phyloP scores from a whole-genome alignment of 2,888 invertebrate species.

The Yponomeuta cagnagella region DNA sequence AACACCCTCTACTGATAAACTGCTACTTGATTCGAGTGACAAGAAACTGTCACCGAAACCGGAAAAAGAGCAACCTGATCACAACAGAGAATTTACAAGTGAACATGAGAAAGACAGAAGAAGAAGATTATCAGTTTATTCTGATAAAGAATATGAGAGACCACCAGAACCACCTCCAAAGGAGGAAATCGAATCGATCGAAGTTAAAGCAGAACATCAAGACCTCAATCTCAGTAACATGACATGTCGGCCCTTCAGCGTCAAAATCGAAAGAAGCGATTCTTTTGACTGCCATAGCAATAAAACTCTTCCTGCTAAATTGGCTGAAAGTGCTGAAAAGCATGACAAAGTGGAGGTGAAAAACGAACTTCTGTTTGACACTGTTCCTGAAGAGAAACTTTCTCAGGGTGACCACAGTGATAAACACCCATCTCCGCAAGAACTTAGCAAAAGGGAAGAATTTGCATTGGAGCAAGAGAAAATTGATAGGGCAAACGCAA shows the following conservation, averaged over 20 bases:
- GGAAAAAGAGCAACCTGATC: slow-evolving; percentile 34
- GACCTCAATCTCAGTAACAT: slow-evolving; percentile 1
- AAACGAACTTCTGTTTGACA: not conserved
- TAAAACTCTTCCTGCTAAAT: not conserved
- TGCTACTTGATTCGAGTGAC: slow-evolving; percentile 32
- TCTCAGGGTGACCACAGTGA: not conserved
- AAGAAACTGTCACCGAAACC: slow-evolving; percentile 31
- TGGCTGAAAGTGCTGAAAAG: not conserved
- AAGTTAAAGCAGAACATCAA: slow-evolving; percentile 37
- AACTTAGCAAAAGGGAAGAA: slow-evolving; percentile 24
- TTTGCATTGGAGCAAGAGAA: slow-evolving; percentile 29
- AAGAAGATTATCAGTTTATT: slow-evolving; percentile 32
- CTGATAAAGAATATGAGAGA: slow-evolving; percentile 27
- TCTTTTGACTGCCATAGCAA: slow-evolving; percentile 10
- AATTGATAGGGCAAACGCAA: slow-evolving; percentile 41
- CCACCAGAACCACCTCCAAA: slow-evolving; percentile 34
- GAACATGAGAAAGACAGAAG: slow-evolving; percentile 37
- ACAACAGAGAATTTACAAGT: slow-evolving; percentile 41
- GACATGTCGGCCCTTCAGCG: not conserved
- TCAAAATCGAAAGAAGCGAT: slow-evolving; percentile 5
- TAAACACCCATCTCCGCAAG: not conserved
- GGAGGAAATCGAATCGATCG: slow-evolving; percentile 30
- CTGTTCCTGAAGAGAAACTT: not conserved
- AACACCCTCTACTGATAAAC: slow-evolving; percentile 48
- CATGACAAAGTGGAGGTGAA: not conserved